These are phyloP conservation scores for Ammospiza nelsoni DNA, from an alignment of 2,113 vertebrate species.

Conservation along the genomic window DNA sequence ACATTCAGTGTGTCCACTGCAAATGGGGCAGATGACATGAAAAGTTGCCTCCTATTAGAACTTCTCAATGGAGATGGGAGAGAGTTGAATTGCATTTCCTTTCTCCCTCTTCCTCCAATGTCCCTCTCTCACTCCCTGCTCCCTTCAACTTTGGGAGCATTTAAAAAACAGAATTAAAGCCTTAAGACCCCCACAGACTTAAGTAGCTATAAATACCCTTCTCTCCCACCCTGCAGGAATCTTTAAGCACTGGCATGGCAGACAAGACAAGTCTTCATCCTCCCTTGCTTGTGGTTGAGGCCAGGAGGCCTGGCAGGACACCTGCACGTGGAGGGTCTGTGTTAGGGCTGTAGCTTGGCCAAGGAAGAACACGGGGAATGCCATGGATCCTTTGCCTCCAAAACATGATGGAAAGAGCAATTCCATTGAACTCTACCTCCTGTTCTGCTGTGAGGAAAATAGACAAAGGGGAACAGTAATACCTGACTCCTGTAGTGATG, in stretches of 20 bases:
- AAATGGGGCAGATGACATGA: not conserved
- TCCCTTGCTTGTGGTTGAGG: not conserved
- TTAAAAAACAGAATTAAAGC: not conserved
- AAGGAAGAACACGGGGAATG: not conserved
- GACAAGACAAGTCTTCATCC: not conserved
- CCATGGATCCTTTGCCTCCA: not conserved
- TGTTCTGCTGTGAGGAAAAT: not conserved
- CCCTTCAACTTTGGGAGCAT: no score
- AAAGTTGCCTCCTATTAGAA: not conserved
- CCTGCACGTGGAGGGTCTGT: not conserved
- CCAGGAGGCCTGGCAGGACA: not conserved
- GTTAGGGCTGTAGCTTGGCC: not conserved
- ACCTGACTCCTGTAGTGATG: not conserved
- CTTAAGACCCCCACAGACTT: not conserved
- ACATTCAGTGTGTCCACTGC: fast-evolving
- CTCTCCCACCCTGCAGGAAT: not conserved
- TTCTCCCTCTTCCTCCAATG: no score
- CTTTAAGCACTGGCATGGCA: not conserved
- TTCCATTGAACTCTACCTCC: not conserved
- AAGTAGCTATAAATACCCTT: not conserved
- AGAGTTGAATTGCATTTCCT: no score
- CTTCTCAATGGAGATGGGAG: not conserved
- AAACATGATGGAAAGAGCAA: not conserved
- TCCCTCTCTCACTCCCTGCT: no score
- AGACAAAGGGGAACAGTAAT: not conserved